Evolutionary conservation across 1,140 invertebrate genomes (phyloP), one percentile per base, ranked within the genome.

Genomic region (Hyphantria cunea): DNA sequence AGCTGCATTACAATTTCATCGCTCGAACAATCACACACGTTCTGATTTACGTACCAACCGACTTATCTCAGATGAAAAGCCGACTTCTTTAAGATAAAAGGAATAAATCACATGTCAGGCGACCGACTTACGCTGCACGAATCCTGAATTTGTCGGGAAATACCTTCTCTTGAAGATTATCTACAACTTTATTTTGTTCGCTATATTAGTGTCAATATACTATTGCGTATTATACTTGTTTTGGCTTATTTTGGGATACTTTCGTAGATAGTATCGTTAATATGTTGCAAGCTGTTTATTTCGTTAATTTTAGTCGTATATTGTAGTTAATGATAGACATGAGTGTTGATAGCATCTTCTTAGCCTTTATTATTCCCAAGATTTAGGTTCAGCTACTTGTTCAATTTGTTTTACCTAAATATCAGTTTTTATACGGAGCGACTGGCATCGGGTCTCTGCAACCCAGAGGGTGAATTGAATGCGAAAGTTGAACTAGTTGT

Each of bases 21-120:
- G 59, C 61, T 66, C 47, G 64, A 70, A 70, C 67, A 71, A 72
- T 72, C 67, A 65, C 53, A 60, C 42, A 61, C 49, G 67, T 71
- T 77, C 73, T 80, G 74, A 80, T 77, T 76, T 77, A 77, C 66
- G 75, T 66, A 70, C 64, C 68, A 59, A 50, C 53, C 12, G 56
- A 56, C 69, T 74, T 76, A 76, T 78, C 70, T 68, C 45, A 62
- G 78, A 69, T 76, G 70, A 75, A 76, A 78, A 76, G 72, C 66
- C 63, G 63, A 64, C 54, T 65, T 56, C 48, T 69, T 58, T 25
- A 44, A 76, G 78, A 78, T 78, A 78, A 78, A 80, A 73, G 67
- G 64, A 75, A 81, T 81, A 81, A 78, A 81, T 81, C 76, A 72
- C 71, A 70, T 70, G 78, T 80, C 78, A 80, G 66, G 39, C 71